Evolutionary conservation across 2,888 invertebrate genomes (phyloP).

Genomic region (Drosophila leonis): DNA sequence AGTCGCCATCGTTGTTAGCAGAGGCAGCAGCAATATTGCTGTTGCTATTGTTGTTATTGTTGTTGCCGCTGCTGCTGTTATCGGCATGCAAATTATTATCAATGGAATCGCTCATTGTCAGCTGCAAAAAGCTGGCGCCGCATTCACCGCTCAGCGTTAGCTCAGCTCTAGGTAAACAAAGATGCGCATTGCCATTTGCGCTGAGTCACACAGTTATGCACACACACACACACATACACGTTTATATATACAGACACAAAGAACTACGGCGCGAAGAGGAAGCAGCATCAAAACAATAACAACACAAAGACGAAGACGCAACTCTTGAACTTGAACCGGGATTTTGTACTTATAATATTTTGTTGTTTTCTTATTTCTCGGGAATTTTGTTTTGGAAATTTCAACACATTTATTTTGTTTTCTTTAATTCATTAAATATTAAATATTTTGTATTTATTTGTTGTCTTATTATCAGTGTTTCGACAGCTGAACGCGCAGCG

Average conservation of each 20-base stretch:
- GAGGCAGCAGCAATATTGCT: conserved; percentile 67
- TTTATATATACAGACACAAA: conserved; percentile 50
- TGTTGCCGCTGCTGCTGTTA: conserved; percentile 57
- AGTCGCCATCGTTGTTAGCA: conserved; percentile 76
- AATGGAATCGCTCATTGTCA: conserved; percentile 73
- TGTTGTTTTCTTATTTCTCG: neutral
- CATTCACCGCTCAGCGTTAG: conserved; percentile 45
- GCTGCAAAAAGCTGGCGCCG: conserved; percentile 48
- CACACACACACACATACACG: conserved; percentile 20
- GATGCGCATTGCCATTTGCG: conserved; percentile 74
- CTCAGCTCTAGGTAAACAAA: conserved; percentile 57
- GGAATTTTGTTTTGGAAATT: conserved; percentile 11
- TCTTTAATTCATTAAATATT: conserved; percentile 12
- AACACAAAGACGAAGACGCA: conserved; percentile 59
- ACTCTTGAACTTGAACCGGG: conserved; percentile 32
- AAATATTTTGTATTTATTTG: conserved; percentile 12
- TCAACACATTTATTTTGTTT: neutral
- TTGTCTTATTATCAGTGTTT: conserved; percentile 43
- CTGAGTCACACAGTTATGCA: conserved; percentile 59
- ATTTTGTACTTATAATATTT: conserved; percentile 17
- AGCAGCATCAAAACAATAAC: conserved; percentile 61
- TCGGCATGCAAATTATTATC: conserved; percentile 79
- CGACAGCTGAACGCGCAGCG: conserved; percentile 48
- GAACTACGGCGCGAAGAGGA: conserved; percentile 52
- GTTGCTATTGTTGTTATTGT: conserved; percentile 57